Evolutionary conservation across 2,797 vertebrate species (phyloP).

Genomic region (Sebastes kiyomatsui): DNA sequence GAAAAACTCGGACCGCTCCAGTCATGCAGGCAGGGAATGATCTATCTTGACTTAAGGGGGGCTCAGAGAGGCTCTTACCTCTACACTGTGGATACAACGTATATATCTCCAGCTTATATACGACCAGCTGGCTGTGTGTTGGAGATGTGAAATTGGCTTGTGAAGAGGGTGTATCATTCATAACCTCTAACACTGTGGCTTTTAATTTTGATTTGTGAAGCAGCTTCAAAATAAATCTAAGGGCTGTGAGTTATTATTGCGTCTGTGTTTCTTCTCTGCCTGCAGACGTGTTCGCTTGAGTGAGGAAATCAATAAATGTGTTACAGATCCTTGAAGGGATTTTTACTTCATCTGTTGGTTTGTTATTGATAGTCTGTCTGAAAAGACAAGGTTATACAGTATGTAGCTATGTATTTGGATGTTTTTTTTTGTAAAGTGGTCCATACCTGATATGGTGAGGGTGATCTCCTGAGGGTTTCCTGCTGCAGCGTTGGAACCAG

Average conservation of each 20-base stretch:
- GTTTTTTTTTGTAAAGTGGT: not conserved
- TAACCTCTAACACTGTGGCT: not conserved
- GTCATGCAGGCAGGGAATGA: not conserved
- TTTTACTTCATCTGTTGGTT: conserved; percentile 7
- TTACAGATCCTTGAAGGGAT: not conserved
- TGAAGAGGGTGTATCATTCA: not conserved
- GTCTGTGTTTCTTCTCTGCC: not conserved
- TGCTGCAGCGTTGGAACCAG: conserved; percentile 72
- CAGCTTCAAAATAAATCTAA: not conserved
- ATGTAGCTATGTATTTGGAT: not conserved
- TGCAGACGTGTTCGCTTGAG: not conserved
- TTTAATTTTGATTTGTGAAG: conserved; percentile 10
- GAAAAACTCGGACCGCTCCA: not conserved
- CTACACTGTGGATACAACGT: not conserved
- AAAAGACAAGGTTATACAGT: not conserved
- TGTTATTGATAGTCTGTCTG: not conserved
- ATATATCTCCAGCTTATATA: not conserved
- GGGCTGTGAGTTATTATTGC: not conserved
- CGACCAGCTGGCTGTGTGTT: not conserved
- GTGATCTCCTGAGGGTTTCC: conserved; percentile 94
- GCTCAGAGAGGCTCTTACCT: not conserved
- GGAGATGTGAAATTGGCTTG: not conserved
- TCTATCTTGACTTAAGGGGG: not conserved
- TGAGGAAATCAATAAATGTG: conserved; percentile 30
- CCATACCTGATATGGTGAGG: conserved; percentile 95